Evolutionary conservation across 2,888 invertebrate genomes (phyloP), one percentile per base, ranked within the genome.

Genomic region (Archips xylosteana): DNA sequence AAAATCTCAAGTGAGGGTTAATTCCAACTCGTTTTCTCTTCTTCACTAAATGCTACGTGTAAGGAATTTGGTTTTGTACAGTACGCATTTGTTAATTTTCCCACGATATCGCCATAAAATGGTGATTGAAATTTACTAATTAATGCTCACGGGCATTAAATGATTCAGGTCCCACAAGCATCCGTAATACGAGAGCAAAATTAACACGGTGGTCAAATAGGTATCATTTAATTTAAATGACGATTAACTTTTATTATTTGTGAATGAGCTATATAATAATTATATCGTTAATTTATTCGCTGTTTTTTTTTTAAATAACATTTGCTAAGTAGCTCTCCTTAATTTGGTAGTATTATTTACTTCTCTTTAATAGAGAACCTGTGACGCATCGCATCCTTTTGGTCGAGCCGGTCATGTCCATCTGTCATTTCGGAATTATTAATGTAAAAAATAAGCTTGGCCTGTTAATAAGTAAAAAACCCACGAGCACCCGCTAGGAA

Each of bases 371-470:
- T 70, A 57, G 32, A 32, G n/a, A 78, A 78, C 80, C 81, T 60
- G 83, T 87, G 88, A 89, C 87, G 87, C 87, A 87, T 82, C 84
- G 87, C 87, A 87, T 82, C 84, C 82, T 81, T 80, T 78, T 78
- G 79, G 81, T 65, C 36, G 80, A 80, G 78, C 79, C 85, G 84
- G 83, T 85, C 88, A 87, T 89, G 90, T 90, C 91, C 91, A 92
- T 90, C 88, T 92, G 94, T 94, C 94, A 94, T 89, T 87, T 87
- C 59, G 75, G 80, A 90, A 89, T 88, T 88, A 89, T 89, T 87
- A 86, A 87, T 90, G 87, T 84, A 84, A 87, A 87, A 85, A 84
- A 85, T 82, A 82, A 71, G 75, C 69, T 76, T 76, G 77, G 79
- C 77, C 81, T 77, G 76, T 78, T 76, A 79, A 79, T 78, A 73